Evolutionary conservation across 2,797 vertebrate genomes (phyloP).

Genomic region (Sebastes variabilis): DNA sequence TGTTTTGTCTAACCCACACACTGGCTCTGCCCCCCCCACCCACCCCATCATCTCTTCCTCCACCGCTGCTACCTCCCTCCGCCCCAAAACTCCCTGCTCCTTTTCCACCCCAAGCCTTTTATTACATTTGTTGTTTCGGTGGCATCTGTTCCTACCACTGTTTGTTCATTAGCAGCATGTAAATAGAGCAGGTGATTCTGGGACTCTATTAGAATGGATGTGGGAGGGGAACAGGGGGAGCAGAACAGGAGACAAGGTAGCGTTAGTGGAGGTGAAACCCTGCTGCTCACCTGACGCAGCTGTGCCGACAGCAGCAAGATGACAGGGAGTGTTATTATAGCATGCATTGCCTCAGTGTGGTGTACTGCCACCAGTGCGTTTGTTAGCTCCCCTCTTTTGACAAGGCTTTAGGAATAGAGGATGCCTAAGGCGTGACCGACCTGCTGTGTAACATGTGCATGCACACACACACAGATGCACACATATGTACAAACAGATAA

Average conservation of each 20-base stretch:
- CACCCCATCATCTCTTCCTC: neutral
- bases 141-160: constrained; percentile 65
- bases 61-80: neutral
- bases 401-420: constrained; percentile 39
- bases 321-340: constrained; percentile 48
- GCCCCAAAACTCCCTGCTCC: constrained; percentile 1
- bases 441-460: constrained; percentile 38
- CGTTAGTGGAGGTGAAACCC: constrained; percentile 41
- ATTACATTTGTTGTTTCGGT: constrained; percentile 55
- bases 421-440: constrained; percentile 38
- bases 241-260: constrained; percentile 25
- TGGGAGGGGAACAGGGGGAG: constrained; percentile 5
- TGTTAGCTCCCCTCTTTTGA: constrained; percentile 36
- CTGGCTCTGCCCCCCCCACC: neutral
- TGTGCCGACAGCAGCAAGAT: constrained; percentile 51
- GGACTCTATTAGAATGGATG: constrained; percentile 34
- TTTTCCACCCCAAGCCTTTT: constrained; percentile 40
- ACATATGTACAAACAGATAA: constrained; percentile 9
- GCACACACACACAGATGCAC: neutral
- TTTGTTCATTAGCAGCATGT: constrained; percentile 68
- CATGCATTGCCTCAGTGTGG: constrained; percentile 22
- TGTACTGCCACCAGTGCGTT: constrained; percentile 20
- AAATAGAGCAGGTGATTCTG: constrained; percentile 60
- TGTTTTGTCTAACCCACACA: constrained; percentile 35
- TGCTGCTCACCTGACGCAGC: constrained; percentile 56